Conservation (phyloP, 2,113 vertebrate genomes). For the Megaleporinus macrocephalus region DNA sequence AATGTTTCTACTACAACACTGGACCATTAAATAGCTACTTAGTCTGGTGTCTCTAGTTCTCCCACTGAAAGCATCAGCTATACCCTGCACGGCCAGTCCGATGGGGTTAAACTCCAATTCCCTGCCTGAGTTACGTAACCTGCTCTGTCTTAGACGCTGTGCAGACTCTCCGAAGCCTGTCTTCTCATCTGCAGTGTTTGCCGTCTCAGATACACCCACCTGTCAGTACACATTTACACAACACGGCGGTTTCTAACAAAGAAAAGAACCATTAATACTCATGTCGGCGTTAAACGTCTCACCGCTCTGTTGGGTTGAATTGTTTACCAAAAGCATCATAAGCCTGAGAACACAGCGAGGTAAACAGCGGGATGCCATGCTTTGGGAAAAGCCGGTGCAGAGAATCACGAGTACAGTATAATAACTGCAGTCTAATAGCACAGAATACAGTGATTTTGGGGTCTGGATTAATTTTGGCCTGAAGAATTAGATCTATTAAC, state of each 20-base stretch:
- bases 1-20: too few species aligned
- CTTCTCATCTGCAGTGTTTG: neutral
- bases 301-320: neutral
- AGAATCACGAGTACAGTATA: neutral
- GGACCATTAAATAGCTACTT: too few species aligned
- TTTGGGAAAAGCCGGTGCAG: neutral
- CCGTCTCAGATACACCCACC: neutral
- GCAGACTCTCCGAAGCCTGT: neutral
- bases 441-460: neutral
- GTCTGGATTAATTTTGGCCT: neutral
- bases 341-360: neutral
- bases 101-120: neutral
- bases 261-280: neutral
- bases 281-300: neutral
- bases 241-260: neutral
- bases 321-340: conserved; percentile 7
- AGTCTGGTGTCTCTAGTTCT: too few species aligned
- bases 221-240: conserved; percentile 11
- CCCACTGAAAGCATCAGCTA: too few species aligned
- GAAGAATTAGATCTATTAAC: conserved; percentile 22
- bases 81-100: too few species aligned
- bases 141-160: neutral
- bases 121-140: neutral
- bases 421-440: neutral
- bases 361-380: neutral